Percentiles rank a stretch among this genome's conserved stretches.
Evolutionary conservation across 2,113 vertebrate species (phyloP).

Genomic region (Pelodiscus sinensis): DNA sequence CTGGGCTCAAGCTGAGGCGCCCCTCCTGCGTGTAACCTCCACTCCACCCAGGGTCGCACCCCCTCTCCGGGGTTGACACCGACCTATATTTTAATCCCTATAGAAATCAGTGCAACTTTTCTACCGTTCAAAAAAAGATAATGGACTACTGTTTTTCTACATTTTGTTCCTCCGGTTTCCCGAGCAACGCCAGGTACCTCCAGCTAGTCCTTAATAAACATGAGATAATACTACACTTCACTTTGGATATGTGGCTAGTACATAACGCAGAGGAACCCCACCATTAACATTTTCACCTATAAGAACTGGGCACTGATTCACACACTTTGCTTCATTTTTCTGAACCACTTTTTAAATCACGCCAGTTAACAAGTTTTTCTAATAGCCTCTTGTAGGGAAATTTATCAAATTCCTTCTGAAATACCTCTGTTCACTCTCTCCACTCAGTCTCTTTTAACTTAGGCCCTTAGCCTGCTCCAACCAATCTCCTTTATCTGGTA

Average conservation of each 20-base stretch:
- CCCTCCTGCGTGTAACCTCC: too few species aligned
- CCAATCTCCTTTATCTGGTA: neutral
- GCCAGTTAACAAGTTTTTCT: neutral
- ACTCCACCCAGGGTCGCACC: too few species aligned
- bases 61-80: too few species aligned
- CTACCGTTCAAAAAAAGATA: too few species aligned
- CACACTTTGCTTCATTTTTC: neutral
- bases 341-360: rapidly evolving
- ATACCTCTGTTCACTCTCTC: neutral
- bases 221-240: rapidly evolving
- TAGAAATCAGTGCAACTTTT: too few species aligned
- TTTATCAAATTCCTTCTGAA: neutral
- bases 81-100: too few species aligned
- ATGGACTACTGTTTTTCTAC: too few species aligned
- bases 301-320: rapidly evolving
- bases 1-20: too few species aligned
- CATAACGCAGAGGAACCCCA: rapidly evolving
- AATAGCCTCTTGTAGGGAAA: rapidly evolving
- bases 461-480: neutral
- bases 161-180: too few species aligned
- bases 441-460: neutral
- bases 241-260: rapidly evolving
- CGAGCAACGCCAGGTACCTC: too few species aligned
- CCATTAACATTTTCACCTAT: rapidly evolving
- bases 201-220: too few species aligned